These are phyloP conservation scores for Eriocheir sinensis DNA, from an alignment of 1,140 invertebrate genomes.

Conservation along the genomic window DNA sequence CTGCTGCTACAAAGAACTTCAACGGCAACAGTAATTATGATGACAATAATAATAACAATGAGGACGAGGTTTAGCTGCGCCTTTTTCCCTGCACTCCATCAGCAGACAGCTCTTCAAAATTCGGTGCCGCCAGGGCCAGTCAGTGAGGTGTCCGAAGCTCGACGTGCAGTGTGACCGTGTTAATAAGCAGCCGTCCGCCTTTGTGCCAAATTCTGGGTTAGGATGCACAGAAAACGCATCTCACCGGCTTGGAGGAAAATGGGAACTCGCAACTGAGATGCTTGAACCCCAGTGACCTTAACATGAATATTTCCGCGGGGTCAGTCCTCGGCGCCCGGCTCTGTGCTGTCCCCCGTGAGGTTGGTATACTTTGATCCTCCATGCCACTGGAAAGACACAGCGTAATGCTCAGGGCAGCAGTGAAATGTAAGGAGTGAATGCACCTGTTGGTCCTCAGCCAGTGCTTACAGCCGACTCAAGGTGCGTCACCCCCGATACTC, in stretches of 20 bases:
- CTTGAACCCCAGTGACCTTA: slow-evolving; percentile 73
- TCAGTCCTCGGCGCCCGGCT: background rate
- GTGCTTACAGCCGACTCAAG: slow-evolving; percentile 65
- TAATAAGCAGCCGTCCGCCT: slow-evolving; percentile 69
- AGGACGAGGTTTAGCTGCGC: background rate
- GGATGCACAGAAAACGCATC: slow-evolving; percentile 69
- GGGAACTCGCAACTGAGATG: slow-evolving; percentile 62
- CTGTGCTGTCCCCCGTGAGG: no score
- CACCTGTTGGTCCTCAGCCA: slow-evolving; percentile 59
- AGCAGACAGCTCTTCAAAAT: background rate
- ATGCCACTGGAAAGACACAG: background rate
- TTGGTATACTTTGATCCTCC: background rate
- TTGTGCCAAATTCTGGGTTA: slow-evolving; percentile 55
- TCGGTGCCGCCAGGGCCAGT: background rate
- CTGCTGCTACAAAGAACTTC: background rate
- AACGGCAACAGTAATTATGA: background rate
- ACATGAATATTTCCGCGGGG: slow-evolving; percentile 46
- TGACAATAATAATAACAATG: background rate
- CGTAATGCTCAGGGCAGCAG: background rate
- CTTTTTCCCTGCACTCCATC: background rate
- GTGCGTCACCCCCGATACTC: slow-evolving; percentile 50
- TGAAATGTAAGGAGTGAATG: slow-evolving; percentile 42
- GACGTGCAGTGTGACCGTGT: slow-evolving; percentile 15
- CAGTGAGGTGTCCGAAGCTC: background rate
- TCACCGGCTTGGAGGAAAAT: slow-evolving; percentile 60